Base-by-base conservation (phyloP, 1,140 invertebrate genomes). In the Drosophila bifasciata region DNA sequence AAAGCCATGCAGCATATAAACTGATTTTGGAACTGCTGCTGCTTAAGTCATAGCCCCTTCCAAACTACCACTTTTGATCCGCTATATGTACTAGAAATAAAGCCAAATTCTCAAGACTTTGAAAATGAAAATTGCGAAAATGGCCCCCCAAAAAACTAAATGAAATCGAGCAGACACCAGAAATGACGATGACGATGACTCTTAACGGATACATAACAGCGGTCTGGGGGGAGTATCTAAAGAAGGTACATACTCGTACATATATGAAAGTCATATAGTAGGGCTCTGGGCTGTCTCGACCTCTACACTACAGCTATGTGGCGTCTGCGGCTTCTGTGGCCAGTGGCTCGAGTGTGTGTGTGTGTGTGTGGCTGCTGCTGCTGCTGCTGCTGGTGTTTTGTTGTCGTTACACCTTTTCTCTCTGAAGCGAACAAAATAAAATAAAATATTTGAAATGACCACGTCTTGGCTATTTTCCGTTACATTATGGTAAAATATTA, bases 371-470 rank as follows among this genome's bases (percentile, higher is more conserved):
- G 19, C 55, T 79, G 59, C 56, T 59, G 71, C 67, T 72, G 66
- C 51, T 40, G 55, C 44, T 67, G 53, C 44, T 67, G 68, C 59
- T 61, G n/a, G n/a, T n/a, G n/a, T n/a, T n/a, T n/a, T n/a, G n/a
- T 53, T 84, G 79, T 84, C 75, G 79, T 66, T 83, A 84, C 70
- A 85, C 79, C 79, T 83, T 79, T 60, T 68, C 66, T 68, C 66
- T 53, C 52, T 74, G 61, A 77, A 86, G 81, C 74, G 69, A 77
- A 85, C 80, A 85, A 80, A 86, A 81, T 86, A 70, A 85, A 84
- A 80, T 84, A 85, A 86, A 86, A 86, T 86, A 86, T 81, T 86
- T 88, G 55, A 78, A 88, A 86, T 86, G 81, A 86, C 81, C 81
- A 86, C 83, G 83, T 81, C 83, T 88, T 86, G 77, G 81, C 81